These are phyloP conservation scores for Polypterus bichir DNA, from an alignment of 2,113 vertebrate species.

Conservation along the genomic window DNA sequence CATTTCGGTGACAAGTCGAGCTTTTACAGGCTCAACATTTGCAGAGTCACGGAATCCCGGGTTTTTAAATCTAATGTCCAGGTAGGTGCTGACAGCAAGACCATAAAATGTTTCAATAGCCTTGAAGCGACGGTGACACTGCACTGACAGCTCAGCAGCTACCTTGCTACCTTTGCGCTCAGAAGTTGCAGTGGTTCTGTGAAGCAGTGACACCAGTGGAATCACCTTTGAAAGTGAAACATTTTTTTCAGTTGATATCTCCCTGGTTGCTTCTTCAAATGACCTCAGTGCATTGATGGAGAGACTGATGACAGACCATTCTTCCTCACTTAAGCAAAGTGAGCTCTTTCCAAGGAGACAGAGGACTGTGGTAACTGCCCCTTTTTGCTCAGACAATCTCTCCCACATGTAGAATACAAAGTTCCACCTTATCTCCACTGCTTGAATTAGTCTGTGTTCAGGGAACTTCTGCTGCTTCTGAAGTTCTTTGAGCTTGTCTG, in stretches of 20 bases:
- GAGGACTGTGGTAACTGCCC: too few species aligned
- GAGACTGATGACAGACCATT: too few species aligned
- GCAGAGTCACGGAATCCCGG: conserved; percentile 1
- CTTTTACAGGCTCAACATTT: neutral
- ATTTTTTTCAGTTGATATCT: conserved; percentile 15
- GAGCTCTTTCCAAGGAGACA: too few species aligned
- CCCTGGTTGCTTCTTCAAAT: conserved; percentile 19
- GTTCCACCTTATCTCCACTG: too few species aligned
- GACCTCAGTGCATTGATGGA: too few species aligned
- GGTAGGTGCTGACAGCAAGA: conserved; percentile 11
- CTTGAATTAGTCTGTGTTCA: too few species aligned
- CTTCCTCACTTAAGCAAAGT: too few species aligned
- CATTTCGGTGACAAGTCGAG: conserved; percentile 12
- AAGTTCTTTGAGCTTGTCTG: too few species aligned
- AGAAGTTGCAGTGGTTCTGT: conserved; percentile 8
- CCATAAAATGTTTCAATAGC: conserved; percentile 7
- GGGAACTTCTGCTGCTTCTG: too few species aligned
- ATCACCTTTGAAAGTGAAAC: conserved; percentile 17
- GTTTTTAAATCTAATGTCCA: conserved; percentile 15
- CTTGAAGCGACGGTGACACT: neutral
- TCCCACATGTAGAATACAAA: too few species aligned
- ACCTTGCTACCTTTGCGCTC: conserved; percentile 11
- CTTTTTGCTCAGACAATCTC: too few species aligned
- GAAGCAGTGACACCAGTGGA: conserved; percentile 16
- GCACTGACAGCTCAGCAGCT: conserved; percentile 18